Conservation (phyloP, 1,140 invertebrate species). For the Piezodorus guildinii region DNA sequence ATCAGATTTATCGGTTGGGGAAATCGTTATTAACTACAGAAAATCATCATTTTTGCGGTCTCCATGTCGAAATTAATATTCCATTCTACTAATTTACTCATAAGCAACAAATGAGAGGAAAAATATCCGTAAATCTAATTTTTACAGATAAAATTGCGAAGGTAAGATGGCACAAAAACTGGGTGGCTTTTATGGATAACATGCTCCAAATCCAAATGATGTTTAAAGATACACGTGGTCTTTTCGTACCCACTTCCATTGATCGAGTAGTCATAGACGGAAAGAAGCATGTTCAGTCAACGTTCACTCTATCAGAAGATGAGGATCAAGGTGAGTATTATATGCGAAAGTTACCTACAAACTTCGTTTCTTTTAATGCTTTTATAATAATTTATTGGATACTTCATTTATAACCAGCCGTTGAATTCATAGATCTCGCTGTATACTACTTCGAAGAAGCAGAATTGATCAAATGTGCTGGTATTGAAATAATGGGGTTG, state of each 20-base stretch:
- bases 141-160: slow-evolving; percentile 10
- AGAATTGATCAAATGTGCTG: slow-evolving; percentile 49
- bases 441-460: slow-evolving; percentile 28
- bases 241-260: slow-evolving; percentile 78
- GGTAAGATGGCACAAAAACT: slow-evolving; percentile 65
- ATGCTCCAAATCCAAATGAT: slow-evolving; percentile 81
- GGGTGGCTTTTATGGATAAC: slow-evolving; percentile 86
- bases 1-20: too few species aligned
- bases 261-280: slow-evolving; percentile 67
- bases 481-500: slow-evolving; percentile 71
- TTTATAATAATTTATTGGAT: background rate
- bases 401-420: background rate
- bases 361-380: too few species aligned
- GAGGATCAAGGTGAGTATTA: slow-evolving; percentile 1
- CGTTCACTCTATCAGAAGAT: background rate
- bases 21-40: too few species aligned
- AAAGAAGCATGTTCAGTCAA: slow-evolving; percentile 38
- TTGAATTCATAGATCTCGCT: slow-evolving; percentile 25
- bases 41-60: too few species aligned
- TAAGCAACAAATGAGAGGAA: too few species aligned
- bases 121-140: background rate
- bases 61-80: too few species aligned
- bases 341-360: too few species aligned
- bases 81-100: too few species aligned
- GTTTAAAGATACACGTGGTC: slow-evolving; percentile 53